A percentile compares a stretch with the other conserved stretches of the same genome.
Evolutionary conservation across 1,140 invertebrate species (phyloP).

Genomic region (Coelopa frigida): DNA sequence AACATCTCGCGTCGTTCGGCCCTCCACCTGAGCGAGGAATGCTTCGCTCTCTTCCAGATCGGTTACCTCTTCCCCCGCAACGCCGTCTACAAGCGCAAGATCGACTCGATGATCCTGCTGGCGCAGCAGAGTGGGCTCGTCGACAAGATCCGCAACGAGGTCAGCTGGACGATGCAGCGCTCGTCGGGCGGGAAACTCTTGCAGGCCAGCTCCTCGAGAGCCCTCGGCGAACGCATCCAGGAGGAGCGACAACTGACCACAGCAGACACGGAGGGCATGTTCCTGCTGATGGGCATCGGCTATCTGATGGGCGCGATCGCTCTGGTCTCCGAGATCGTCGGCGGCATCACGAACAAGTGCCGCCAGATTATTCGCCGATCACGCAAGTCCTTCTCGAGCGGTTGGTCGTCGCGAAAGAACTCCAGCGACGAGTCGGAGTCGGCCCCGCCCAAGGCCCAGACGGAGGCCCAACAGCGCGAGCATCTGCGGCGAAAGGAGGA

Average conservation of each 20-base stretch:
- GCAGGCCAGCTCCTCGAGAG: conserved; percentile 43
- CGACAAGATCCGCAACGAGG: conserved; percentile 56
- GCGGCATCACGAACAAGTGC: conserved; percentile 56
- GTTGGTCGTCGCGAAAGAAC: conserved; percentile 27
- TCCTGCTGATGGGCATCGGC: conserved; percentile 60
- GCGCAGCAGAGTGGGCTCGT: conserved; percentile 58
- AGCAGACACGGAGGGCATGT: conserved; percentile 72
- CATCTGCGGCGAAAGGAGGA: conserved; percentile 25
- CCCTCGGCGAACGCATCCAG: conserved; percentile 37
- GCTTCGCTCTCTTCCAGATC: conserved; percentile 61
- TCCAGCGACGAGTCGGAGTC: conserved; percentile 11
- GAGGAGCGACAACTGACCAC: conserved; percentile 63
- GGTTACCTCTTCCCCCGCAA: conserved; percentile 53
- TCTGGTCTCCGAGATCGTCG: conserved; percentile 54
- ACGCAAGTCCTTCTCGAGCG: conserved; percentile 26
- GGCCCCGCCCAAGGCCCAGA: not conserved
- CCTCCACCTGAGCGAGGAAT: conserved; percentile 62
- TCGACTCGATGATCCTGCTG: conserved; percentile 53
- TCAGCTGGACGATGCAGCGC: conserved; percentile 60
- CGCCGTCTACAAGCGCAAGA: conserved; percentile 52
- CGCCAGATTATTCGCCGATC: conserved; percentile 35
- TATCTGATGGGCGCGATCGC: conserved; percentile 52
- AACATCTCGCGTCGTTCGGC: conserved; percentile 51
- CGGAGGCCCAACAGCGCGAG: conserved; percentile 16
- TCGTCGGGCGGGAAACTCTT: conserved; percentile 52